Conservation (phyloP, 2,797 vertebrate species). For the Hydrocynus forskahlii region DNA sequence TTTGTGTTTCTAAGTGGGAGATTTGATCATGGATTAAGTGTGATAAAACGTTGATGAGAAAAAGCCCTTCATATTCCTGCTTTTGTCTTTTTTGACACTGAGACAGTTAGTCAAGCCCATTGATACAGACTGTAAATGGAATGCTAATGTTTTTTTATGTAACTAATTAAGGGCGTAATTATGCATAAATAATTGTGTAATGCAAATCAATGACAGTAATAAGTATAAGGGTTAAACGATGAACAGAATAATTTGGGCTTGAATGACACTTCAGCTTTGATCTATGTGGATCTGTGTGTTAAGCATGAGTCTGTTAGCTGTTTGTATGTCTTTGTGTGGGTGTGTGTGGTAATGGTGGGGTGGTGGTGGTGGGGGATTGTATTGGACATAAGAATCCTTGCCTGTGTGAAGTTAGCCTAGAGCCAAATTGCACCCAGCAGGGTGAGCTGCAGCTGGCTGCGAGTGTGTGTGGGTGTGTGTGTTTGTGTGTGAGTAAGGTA, state of each 20-base stretch:
- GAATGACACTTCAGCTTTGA: neutral
- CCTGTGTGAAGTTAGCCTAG: neutral
- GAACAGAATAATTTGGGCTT: neutral
- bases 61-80: no score
- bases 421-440: conserved; percentile 13
- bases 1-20: no score
- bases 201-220: neutral
- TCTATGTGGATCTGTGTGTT: neutral
- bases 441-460: neutral
- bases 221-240: neutral
- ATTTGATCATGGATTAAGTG: no score
- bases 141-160: no score
- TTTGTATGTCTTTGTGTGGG: neutral
- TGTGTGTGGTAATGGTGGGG: neutral
- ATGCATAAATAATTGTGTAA: neutral
- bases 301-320: neutral
- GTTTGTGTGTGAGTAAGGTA: conserved; percentile 12
- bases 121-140: neutral
- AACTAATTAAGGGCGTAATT: neutral
- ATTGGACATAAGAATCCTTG: neutral
- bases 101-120: no score
- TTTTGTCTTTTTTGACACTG: no score
- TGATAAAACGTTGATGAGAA: no score
- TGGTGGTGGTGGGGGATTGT: conserved; percentile 43
- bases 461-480: neutral